Evolutionary conservation across 2,888 invertebrate genomes (phyloP).

Genomic region (Pheosia tremula): DNA sequence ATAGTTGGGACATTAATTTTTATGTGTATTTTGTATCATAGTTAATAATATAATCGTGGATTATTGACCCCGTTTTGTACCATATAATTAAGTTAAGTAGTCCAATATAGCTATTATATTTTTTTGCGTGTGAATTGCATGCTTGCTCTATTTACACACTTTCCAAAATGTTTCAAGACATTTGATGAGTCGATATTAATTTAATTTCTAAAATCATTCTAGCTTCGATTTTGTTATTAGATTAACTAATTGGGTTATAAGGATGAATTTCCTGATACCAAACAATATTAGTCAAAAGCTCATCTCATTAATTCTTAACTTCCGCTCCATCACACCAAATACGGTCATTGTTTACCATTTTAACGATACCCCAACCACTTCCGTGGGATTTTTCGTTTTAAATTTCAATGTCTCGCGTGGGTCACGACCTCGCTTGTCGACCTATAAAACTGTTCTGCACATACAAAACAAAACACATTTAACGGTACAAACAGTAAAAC

Average conservation of each 20-base stretch:
- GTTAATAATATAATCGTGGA: neutral
- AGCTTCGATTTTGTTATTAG: too few relatives aligned
- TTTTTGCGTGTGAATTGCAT: neutral
- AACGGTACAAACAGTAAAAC: conserved; percentile 55
- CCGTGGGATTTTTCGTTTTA: conserved; percentile 64
- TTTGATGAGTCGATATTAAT: too few relatives aligned
- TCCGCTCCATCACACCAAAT: conserved; percentile 31
- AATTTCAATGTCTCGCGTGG: conserved; percentile 63
- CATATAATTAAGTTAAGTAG: conserved; percentile 1
- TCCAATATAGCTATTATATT: neutral
- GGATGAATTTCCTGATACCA: neutral
- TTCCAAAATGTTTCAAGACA: neutral
- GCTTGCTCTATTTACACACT: neutral
- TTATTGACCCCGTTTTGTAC: neutral
- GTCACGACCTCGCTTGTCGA: conserved; percentile 68
- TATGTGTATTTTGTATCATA: neutral
- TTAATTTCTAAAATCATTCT: too few relatives aligned
- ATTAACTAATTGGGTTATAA: too few relatives aligned
- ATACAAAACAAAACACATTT: conserved; percentile 52
- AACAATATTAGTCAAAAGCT: neutral
- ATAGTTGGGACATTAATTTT: neutral
- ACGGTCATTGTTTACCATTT: conserved; percentile 33
- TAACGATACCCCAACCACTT: conserved; percentile 42
- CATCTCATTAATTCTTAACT: conserved; percentile 12
- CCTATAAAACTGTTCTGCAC: conserved; percentile 72